Evolutionary conservation across 2,797 vertebrate species (phyloP).

Genomic region (Hybognathus amarus): DNA sequence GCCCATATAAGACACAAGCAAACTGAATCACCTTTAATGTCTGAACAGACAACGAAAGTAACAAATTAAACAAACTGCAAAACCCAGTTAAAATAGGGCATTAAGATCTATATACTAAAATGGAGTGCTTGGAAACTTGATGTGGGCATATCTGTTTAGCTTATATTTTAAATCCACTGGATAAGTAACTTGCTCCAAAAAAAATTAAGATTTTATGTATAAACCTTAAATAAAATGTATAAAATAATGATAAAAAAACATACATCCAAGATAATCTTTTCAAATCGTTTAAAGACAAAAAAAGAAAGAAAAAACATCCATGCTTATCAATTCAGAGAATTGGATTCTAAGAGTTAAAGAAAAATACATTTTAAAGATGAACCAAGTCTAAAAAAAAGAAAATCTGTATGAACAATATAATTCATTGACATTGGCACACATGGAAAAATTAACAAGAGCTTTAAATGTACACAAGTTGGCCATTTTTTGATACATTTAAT

Average conservation of each 20-base stretch:
- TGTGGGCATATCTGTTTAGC: background rate
- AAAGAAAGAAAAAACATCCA: background rate
- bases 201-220: background rate
- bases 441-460: background rate
- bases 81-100: background rate
- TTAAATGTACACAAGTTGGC: background rate
- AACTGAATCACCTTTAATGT: constrained; percentile 21
- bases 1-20: background rate
- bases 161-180: background rate
- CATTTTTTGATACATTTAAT: constrained; percentile 20
- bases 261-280: background rate
- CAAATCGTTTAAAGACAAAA: background rate
- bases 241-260: background rate
- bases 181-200: background rate
- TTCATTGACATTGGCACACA: background rate
- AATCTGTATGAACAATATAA: background rate
- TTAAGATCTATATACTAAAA: background rate
- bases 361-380: background rate
- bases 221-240: background rate
- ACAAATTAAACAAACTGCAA: background rate
- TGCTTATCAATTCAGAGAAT: background rate
- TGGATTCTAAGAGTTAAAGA: background rate
- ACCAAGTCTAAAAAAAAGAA: background rate
- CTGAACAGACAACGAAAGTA: background rate
- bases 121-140: background rate